Conservation (phyloP, 2,113 vertebrate species). For the Malurus melanocephalus region DNA sequence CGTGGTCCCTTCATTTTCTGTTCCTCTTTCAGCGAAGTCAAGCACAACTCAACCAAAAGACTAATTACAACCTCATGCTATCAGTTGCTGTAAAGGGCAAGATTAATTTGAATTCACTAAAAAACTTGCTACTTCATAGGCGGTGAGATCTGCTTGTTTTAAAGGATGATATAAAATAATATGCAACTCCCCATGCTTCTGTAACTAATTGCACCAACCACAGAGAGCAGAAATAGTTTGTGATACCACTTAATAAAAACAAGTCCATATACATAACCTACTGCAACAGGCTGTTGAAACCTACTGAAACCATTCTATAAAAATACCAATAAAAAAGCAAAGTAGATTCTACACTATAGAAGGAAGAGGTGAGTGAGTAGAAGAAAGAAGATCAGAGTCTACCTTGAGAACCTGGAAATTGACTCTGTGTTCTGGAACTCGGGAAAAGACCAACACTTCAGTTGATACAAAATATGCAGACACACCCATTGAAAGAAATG, state of each 20-base stretch:
- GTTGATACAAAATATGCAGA: background rate
- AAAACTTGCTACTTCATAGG: background rate
- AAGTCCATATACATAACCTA: background rate
- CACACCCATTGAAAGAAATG: background rate
- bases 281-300: background rate
- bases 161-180: background rate
- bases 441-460: background rate
- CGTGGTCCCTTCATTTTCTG: background rate
- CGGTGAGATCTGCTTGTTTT: background rate
- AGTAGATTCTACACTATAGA: background rate
- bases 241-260: background rate
- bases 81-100: background rate
- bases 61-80: background rate
- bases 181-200: rapidly evolving
- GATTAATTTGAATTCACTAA: background rate
- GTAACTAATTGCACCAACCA: background rate
- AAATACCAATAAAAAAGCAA: rapidly evolving
- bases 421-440: background rate
- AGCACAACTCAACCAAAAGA: background rate
- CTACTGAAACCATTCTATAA: background rate
- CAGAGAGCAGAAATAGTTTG: background rate
- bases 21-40: background rate
- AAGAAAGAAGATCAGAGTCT: rapidly evolving
- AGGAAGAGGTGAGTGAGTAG: background rate
- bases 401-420: background rate